Evolutionary conservation across 2,888 invertebrate genomes (phyloP).

Genomic region (Physocephala rufipes): DNA sequence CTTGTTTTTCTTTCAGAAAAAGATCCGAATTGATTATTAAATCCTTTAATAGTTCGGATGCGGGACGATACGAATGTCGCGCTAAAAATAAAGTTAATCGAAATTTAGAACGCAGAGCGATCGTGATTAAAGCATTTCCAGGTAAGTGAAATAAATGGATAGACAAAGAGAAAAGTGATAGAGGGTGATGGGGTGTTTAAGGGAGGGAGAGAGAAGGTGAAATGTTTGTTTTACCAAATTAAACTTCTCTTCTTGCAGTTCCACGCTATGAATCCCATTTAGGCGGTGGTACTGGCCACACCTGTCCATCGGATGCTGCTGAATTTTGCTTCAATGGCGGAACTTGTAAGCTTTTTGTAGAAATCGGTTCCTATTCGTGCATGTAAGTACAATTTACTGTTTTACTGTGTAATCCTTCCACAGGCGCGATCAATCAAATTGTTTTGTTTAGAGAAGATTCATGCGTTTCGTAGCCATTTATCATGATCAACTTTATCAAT

Average conservation of each 20-base stretch:
- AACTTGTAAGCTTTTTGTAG: slow-evolving; percentile 82
- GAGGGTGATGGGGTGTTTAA: neutral
- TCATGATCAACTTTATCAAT: too few species aligned
- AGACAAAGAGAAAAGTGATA: too few species aligned
- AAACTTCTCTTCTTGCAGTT: slow-evolving; percentile 51
- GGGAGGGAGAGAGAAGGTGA: neutral
- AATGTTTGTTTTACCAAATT: too few species aligned
- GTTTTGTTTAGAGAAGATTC: too few species aligned
- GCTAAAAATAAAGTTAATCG: slow-evolving; percentile 70
- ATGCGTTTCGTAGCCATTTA: too few species aligned
- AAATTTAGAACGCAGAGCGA: slow-evolving; percentile 60
- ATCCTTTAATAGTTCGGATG: slow-evolving; percentile 77
- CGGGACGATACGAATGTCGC: slow-evolving; percentile 83
- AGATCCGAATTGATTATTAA: slow-evolving; percentile 85
- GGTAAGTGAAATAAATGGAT: too few species aligned
- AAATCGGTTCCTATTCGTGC: slow-evolving; percentile 84
- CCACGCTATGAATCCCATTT: slow-evolving; percentile 63
- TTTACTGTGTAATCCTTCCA: too few species aligned
- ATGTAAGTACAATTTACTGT: slow-evolving; percentile 81
- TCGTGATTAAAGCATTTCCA: slow-evolving; percentile 63
- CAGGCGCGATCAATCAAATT: too few species aligned
- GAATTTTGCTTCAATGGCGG: slow-evolving; percentile 89
- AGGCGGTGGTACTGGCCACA: slow-evolving; percentile 52
- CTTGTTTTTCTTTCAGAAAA: slow-evolving; percentile 70
- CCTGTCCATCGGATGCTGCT: slow-evolving; percentile 71